phyloP scores from a whole-genome alignment of 1,140 invertebrate genomes.

The Drosophila guanche region DNA sequence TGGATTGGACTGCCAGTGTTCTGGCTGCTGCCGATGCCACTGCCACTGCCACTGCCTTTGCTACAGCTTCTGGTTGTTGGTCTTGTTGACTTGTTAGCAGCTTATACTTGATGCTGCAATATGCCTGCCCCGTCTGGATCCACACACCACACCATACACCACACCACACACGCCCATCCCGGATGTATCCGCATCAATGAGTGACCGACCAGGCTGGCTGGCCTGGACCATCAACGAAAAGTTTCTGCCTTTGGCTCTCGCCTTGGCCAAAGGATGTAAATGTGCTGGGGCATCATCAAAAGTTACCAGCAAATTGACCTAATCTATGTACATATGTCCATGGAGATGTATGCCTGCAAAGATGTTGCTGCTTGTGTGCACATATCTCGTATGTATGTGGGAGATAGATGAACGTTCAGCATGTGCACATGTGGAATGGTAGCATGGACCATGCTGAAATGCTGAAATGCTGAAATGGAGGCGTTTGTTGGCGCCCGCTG shows the following conservation, averaged over 20 bases:
- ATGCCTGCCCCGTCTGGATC: constrained; percentile 1
- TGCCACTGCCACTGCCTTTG: neutral
- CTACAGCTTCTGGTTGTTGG: constrained; percentile 7
- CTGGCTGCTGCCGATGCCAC: constrained; percentile 7
- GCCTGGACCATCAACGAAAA: constrained; percentile 45
- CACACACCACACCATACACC: neutral
- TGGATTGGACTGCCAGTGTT: constrained; percentile 26
- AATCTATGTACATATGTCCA: constrained; percentile 48
- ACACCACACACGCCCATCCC: constrained; percentile 9
- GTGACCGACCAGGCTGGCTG: constrained; percentile 40
- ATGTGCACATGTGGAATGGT: neutral
- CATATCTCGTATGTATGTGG: constrained; percentile 3
- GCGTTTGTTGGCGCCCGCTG: constrained; percentile 22
- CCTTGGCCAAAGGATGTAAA: neutral
- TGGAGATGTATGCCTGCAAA: constrained; percentile 1
- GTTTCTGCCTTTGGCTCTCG: constrained; percentile 31
- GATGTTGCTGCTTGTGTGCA: constrained; percentile 1
- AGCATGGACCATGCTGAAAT: neutral
- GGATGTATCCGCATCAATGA: constrained; percentile 77
- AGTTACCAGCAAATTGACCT: constrained; percentile 63
- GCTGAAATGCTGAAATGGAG: constrained; percentile 9
- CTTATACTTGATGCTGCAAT: constrained; percentile 31
- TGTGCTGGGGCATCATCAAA: constrained; percentile 47
- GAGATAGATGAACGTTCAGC: constrained; percentile 1
- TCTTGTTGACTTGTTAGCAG: constrained; percentile 70